Evolutionary conservation across 2,797 vertebrate species (phyloP).

Genomic region (Pteronotus mesoamericanus): DNA sequence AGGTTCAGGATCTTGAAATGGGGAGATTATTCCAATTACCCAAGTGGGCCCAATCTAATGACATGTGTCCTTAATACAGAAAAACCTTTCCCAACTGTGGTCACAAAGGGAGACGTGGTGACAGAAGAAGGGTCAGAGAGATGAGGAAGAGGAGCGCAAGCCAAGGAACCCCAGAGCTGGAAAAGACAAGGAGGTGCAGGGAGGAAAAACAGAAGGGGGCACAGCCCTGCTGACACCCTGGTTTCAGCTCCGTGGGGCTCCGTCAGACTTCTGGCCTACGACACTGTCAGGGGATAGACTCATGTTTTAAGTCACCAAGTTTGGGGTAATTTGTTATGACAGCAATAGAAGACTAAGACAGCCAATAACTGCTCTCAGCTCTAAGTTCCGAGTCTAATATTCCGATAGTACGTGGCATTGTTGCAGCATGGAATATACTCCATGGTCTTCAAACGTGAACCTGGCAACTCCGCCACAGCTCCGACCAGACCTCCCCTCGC

Average conservation of each 20-base stretch:
- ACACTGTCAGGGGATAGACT: background rate
- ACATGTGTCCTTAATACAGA: background rate
- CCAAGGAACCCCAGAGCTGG: background rate
- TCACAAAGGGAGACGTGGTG: background rate
- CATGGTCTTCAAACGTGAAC: background rate
- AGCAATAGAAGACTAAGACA: background rate
- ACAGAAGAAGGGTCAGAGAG: background rate
- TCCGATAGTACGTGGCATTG: background rate
- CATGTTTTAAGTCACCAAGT: background rate
- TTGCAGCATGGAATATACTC: background rate
- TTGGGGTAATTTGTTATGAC: background rate
- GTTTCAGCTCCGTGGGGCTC: background rate
- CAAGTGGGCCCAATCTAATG: background rate
- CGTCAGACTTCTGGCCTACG: background rate
- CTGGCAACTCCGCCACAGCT: background rate
- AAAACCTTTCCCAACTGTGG: background rate
- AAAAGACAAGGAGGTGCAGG: background rate
- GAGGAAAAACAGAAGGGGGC: background rate
- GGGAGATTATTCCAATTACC: background rate
- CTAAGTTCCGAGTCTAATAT: background rate
- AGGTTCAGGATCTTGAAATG: background rate
- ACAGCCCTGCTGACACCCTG: rapidly evolving
- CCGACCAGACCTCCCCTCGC: background rate
- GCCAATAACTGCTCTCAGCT: background rate
- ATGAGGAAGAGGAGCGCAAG: background rate